Conservation (phyloP, 2,113 vertebrate genomes). For the Neodontobutis hainanensis region DNA sequence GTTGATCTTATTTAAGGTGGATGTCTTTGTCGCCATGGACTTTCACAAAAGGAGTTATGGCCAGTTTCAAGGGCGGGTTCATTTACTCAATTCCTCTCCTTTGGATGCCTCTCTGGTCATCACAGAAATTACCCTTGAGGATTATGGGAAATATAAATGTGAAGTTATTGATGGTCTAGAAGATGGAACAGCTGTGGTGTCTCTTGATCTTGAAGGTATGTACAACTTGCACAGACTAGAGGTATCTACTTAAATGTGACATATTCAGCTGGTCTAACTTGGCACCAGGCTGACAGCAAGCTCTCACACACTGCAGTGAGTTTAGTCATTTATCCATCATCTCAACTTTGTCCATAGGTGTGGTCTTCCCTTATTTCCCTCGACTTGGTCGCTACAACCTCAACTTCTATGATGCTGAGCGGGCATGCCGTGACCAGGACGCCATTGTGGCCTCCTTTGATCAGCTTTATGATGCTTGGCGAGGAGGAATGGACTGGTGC, state of each 20-base stretch:
- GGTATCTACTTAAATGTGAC: no score
- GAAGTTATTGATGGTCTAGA: conserved; percentile 96
- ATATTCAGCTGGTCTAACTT: no score
- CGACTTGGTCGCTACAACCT: conserved; percentile 92
- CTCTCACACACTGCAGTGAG: no score
- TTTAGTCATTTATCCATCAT: neutral
- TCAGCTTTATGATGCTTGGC: conserved; percentile 91
- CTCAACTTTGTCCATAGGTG: conserved; percentile 72
- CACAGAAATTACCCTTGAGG: conserved; percentile 86
- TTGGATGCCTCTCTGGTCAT: conserved; percentile 91
- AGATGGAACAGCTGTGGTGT: conserved; percentile 87
- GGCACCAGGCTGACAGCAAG: neutral
- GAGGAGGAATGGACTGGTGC: conserved; percentile 93
- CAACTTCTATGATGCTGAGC: conserved; percentile 88
- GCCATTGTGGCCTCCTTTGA: conserved; percentile 90
- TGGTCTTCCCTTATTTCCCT: conserved; percentile 92
- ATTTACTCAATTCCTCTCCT: conserved; percentile 81
- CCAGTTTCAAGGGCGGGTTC: conserved; percentile 88
- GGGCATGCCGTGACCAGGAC: conserved; percentile 88
- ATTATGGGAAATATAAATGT: conserved; percentile 95
- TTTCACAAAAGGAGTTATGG: conserved; percentile 90
- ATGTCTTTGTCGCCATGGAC: conserved; percentile 94
- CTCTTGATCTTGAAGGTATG: conserved; percentile 91
- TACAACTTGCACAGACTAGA: no score
- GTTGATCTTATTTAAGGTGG: conserved; percentile 51